phyloP scores from a whole-genome alignment of 2,113 vertebrate species.

The Terrapene triunguis region DNA sequence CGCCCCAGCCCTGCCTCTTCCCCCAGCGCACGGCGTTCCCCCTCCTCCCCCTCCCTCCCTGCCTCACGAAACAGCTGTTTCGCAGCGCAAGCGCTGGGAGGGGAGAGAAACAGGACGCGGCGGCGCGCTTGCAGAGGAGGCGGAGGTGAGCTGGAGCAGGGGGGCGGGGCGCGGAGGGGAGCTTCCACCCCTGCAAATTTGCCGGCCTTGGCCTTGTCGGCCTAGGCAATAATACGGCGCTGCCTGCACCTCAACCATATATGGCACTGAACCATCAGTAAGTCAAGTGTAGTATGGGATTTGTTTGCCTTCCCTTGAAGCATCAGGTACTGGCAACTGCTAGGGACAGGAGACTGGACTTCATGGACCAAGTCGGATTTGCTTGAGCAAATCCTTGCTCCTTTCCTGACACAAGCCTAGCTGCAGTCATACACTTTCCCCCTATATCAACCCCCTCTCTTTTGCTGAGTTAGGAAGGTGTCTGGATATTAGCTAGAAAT shows the following conservation, averaged over 20 bases:
- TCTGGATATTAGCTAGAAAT: background rate
- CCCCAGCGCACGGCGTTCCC: too few relatives aligned
- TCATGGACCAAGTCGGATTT: background rate
- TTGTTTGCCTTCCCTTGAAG: background rate
- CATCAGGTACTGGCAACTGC: background rate
- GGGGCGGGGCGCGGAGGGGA: too few relatives aligned
- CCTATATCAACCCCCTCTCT: background rate
- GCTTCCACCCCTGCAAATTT: too few relatives aligned
- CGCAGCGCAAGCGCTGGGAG: too few relatives aligned
- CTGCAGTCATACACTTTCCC: background rate
- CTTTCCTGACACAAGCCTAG: background rate
- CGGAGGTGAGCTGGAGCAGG: too few relatives aligned
- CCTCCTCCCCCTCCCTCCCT: too few relatives aligned
- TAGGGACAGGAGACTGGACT: background rate
- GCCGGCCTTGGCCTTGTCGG: too few relatives aligned
- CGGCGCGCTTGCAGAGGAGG: too few relatives aligned
- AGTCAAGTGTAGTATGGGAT: background rate
- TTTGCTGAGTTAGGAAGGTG: background rate
- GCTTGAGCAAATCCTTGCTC: background rate
- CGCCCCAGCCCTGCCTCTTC: too few relatives aligned
- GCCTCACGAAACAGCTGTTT: too few relatives aligned
- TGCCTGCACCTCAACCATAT: background rate
- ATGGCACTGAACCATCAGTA: background rate
- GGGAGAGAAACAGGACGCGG: too few relatives aligned
- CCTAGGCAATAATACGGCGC: too few relatives aligned